Conservation (phyloP, 2,888 invertebrate genomes). For the Yponomeuta plumbellus region DNA sequence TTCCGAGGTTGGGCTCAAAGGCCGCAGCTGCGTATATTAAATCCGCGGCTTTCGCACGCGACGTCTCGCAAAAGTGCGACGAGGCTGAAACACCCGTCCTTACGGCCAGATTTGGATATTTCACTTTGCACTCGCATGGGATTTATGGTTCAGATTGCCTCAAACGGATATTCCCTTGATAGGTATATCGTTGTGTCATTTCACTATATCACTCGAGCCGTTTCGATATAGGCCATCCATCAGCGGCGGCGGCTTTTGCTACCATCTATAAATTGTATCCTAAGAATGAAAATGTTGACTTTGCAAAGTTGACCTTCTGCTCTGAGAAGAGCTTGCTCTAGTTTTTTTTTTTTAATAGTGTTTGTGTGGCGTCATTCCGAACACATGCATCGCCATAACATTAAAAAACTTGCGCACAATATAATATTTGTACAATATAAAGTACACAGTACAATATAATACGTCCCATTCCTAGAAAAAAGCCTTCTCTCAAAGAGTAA, state of each 20-base stretch:
- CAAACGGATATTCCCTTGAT: neutral
- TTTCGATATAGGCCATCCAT: neutral
- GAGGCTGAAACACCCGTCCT: neutral
- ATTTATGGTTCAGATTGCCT: neutral
- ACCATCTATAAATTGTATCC: neutral
- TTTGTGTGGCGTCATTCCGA: no score
- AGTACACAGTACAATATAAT: no score
- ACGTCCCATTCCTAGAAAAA: no score
- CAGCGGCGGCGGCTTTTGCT: neutral
- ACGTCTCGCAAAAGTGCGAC: neutral
- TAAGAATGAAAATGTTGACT: slow-evolving; percentile 20
- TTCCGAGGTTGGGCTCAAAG: slow-evolving; percentile 34
- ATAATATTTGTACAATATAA: no score
- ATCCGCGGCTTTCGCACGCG: neutral
- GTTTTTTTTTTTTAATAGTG: no score
- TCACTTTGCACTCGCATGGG: neutral
- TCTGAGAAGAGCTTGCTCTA: no score
- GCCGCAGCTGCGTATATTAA: neutral
- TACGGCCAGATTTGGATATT: neutral
- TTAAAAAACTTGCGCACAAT: no score
- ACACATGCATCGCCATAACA: no score
- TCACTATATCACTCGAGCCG: neutral
- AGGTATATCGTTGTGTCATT: neutral
- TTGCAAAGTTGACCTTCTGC: neutral
- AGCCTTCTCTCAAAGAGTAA: no score